Conservation (phyloP, 2,888 invertebrate species). For the Hermaeophaga mercurialis region DNA sequence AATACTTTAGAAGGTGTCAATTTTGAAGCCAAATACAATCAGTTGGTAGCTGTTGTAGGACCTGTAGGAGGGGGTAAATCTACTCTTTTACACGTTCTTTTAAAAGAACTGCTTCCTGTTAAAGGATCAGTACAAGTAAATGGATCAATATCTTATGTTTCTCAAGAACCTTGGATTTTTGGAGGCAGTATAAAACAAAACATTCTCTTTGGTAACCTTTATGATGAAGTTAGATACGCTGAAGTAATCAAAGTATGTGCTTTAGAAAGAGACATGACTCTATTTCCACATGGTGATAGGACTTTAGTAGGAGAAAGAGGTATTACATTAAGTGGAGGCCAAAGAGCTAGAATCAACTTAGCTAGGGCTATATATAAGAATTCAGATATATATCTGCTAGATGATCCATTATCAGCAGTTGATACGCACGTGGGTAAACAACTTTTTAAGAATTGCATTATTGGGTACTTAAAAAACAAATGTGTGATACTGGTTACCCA, state of each 20-base stretch:
- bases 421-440: constrained; percentile 87
- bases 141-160: constrained; percentile 56
- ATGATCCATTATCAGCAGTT: constrained; percentile 89
- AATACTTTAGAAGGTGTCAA: constrained; percentile 31
- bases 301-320: constrained; percentile 75
- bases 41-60: constrained; percentile 61
- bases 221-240: constrained; percentile 69
- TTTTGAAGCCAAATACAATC: constrained; percentile 25
- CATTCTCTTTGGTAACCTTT: constrained; percentile 82
- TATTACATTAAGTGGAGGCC: constrained; percentile 67
- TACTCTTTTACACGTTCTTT: constrained; percentile 60
- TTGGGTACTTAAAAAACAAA: constrained; percentile 65
- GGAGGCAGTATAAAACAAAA: constrained; percentile 87
- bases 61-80: constrained; percentile 70
- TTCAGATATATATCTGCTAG: constrained; percentile 82
- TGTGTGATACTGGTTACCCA: constrained; percentile 77
- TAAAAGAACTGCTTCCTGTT: constrained; percentile 72
- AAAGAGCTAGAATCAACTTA: constrained; percentile 84
- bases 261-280: constrained; percentile 70
- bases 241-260: constrained; percentile 72
- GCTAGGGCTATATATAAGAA: constrained; percentile 84
- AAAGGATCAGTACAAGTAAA: constrained; percentile 58
- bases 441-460: constrained; percentile 80
- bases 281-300: constrained; percentile 77
- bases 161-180: constrained; percentile 86